These are phyloP conservation scores for Pipistrellus pipistrellus DNA, from an alignment of 2,797 vertebrate genomes.

Conservation along the genomic window DNA sequence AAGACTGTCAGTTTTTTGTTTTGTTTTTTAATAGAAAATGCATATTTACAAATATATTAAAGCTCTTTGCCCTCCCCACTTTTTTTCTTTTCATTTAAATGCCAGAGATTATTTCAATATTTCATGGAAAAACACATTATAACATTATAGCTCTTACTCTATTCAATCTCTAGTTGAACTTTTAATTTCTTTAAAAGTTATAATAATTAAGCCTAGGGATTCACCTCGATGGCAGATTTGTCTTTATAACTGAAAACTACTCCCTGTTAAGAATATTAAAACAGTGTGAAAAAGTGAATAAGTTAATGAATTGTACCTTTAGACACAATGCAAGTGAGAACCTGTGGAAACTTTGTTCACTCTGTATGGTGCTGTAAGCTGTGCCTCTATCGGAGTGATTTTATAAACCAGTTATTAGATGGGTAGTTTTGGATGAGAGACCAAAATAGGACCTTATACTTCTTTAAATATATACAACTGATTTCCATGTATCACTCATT, in stretches of 20 bases:
- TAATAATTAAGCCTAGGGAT: conserved; percentile 34
- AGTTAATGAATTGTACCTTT: not conserved
- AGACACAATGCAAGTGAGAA: not conserved
- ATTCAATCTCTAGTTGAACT: not conserved
- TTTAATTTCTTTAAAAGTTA: conserved; percentile 39
- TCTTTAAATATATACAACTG: not conserved
- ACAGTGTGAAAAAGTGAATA: not conserved
- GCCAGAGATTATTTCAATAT: not conserved
- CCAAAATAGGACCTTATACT: too few species aligned
- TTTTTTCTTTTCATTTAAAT: not conserved
- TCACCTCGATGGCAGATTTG: not conserved
- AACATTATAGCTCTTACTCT: not conserved
- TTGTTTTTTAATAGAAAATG: conserved; percentile 23
- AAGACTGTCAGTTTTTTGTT: not conserved
- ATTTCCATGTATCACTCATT: too few species aligned
- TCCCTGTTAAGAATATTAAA: conserved; percentile 31
- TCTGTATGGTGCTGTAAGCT: not conserved
- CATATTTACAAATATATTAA: conserved; percentile 22
- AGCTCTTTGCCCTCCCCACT: not conserved
- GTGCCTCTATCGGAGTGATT: not conserved
- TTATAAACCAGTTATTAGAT: not conserved
- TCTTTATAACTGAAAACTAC: too few species aligned
- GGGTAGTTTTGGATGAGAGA: not conserved
- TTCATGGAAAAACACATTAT: not conserved
- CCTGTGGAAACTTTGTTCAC: not conserved